phyloP scores from a whole-genome alignment of 2,888 invertebrate species.

The Oxyteleia sp. region DNA sequence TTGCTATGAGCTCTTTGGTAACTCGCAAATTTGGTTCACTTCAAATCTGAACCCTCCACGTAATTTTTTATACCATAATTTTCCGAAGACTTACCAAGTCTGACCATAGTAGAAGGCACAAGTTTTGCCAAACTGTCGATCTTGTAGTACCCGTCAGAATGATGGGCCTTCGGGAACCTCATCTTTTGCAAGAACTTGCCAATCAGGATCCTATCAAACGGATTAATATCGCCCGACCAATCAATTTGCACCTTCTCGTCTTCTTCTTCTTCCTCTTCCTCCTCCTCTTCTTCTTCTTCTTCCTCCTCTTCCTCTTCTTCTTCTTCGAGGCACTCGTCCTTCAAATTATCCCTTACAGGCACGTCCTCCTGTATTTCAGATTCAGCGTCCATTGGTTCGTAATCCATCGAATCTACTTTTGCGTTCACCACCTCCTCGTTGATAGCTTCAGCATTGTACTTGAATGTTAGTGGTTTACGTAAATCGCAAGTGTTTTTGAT shows the following conservation, averaged over 20 bases:
- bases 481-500: conserved; percentile 86
- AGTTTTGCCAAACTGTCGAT: conserved; percentile 85
- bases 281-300: conserved; percentile 59
- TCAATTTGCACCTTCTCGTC: conserved; percentile 84
- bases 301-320: conserved; percentile 48
- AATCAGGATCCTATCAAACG: conserved; percentile 92
- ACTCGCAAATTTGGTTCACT: no score
- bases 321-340: neutral
- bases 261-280: conserved; percentile 83
- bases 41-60: no score
- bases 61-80: no score
- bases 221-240: conserved; percentile 90
- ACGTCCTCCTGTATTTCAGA: conserved; percentile 75
- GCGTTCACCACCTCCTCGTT: conserved; percentile 58
- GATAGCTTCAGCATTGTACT: conserved; percentile 71
- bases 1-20: no score
- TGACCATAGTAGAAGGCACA: conserved; percentile 86
- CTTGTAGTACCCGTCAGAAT: conserved; percentile 86
- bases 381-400: conserved; percentile 82
- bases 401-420: conserved; percentile 84
- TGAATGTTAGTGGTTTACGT: conserved; percentile 84
- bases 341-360: conserved; percentile 59
- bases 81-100: conserved; percentile 83
- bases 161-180: conserved; percentile 90
- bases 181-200: conserved; percentile 91